Percentiles rank a stretch among this genome's conserved stretches.
Evolutionary conservation across 92 coral and sea anemone genomes (phyloP).

Genomic region (Phenganax marumi): DNA sequence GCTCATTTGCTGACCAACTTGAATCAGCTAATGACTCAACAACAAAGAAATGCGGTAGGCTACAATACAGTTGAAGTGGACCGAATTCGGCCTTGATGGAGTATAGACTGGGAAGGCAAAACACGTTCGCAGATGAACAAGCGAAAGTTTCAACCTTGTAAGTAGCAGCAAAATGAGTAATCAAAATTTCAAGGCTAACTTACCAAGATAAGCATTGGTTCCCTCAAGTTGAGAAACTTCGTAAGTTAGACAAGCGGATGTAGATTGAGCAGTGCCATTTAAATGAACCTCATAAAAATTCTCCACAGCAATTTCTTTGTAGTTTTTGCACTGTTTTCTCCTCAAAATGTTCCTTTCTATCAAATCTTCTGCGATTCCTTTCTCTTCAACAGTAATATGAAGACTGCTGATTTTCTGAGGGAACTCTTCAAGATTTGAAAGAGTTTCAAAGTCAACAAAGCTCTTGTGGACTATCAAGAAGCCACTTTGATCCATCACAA

Average conservation of each 20-base stretch:
- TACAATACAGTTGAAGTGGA: no score
- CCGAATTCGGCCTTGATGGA: no score
- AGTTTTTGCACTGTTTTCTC: conserved; percentile 63
- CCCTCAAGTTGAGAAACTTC: conserved; percentile 33
- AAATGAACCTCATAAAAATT: conserved; percentile 71
- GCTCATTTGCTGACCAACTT: no score
- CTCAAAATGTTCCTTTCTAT: conserved; percentile 52
- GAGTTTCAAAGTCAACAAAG: conserved; percentile 53
- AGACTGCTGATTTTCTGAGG: conserved; percentile 12
- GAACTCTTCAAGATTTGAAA: background rate
- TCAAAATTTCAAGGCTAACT: background rate
- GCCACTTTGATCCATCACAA: conserved; percentile 63
- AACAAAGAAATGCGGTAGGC: no score
- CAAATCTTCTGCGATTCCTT: conserved; percentile 59
- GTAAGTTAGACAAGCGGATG: conserved; percentile 40
- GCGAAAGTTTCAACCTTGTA: no score
- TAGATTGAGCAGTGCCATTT: conserved; percentile 27
- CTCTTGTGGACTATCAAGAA: conserved; percentile 68
- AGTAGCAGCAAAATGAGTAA: background rate
- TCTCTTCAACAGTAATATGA: conserved; percentile 66
- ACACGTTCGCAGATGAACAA: background rate
- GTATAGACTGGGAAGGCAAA: no score
- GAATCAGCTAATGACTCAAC: no score
- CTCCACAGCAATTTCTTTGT: conserved; percentile 53
- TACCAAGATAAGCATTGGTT: conserved; percentile 57